A percentile compares a stretch with the other conserved stretches of the same genome.
Evolutionary conservation across 2,797 vertebrate genomes (phyloP).

Genomic region (Leontocebus nigricollis): DNA sequence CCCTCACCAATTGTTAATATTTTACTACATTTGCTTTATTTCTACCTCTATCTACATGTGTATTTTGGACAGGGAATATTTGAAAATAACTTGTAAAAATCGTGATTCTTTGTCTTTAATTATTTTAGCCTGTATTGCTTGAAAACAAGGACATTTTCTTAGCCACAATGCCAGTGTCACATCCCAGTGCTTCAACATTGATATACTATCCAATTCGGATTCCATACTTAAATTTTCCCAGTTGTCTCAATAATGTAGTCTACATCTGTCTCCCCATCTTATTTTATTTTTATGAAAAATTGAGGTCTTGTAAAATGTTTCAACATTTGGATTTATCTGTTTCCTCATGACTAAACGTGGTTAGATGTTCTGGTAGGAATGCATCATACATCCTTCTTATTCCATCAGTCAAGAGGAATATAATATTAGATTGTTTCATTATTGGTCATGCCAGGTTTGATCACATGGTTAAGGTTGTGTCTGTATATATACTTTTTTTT

Average conservation of each 20-base stretch:
- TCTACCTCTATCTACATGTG: not conserved
- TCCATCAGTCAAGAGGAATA: not conserved
- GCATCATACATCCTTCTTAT: not conserved
- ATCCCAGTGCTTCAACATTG: not conserved
- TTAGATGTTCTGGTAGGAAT: not conserved
- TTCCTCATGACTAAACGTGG: not conserved
- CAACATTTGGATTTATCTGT: conserved; percentile 9
- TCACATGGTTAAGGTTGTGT: not conserved
- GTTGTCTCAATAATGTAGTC: not conserved
- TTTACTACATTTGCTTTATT: conserved; percentile 21
- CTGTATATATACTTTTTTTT: not conserved
- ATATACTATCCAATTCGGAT: not conserved
- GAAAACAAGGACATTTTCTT: not conserved
- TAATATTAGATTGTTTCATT: not conserved
- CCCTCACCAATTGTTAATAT: not conserved
- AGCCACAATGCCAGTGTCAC: not conserved
- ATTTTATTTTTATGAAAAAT: not conserved
- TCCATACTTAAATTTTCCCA: not conserved
- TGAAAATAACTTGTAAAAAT: not conserved
- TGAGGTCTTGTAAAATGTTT: not conserved
- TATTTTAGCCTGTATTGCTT: not conserved
- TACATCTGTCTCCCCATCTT: not conserved
- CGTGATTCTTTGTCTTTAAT: not conserved
- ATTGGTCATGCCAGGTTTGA: not conserved
- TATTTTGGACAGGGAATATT: not conserved